These are phyloP conservation scores for Epinephelus coioides DNA, from an alignment of 2,797 vertebrate species.

Conservation along the genomic window DNA sequence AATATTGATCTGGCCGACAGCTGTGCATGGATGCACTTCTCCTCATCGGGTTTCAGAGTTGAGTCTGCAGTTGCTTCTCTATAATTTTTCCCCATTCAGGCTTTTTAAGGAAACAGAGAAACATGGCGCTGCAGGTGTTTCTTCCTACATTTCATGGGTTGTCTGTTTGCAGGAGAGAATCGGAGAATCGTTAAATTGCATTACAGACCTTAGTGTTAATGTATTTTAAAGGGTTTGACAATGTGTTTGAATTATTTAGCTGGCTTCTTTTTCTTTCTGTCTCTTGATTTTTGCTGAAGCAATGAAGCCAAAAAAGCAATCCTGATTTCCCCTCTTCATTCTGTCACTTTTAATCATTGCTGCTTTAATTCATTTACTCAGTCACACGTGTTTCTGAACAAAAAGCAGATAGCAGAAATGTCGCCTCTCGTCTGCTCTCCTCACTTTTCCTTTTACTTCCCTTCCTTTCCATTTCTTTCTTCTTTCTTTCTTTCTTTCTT, in stretches of 20 bases:
- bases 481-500: background rate
- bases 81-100: conserved; percentile 19
- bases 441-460: background rate
- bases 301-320: conserved; percentile 51
- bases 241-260: conserved; percentile 44
- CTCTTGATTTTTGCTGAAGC: conserved; percentile 49
- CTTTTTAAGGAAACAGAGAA: background rate
- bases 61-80: background rate
- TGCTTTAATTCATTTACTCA: conserved; percentile 60
- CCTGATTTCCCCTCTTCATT: conserved; percentile 50
- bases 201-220: conserved; percentile 13
- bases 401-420: conserved; percentile 40
- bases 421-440: conserved; percentile 8
- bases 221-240: conserved; percentile 29
- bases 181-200: conserved; percentile 5
- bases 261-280: conserved; percentile 34
- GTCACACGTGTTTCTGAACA: conserved; percentile 35
- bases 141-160: background rate
- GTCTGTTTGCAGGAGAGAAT: conserved; percentile 9
- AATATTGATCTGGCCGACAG: conserved; percentile 56
- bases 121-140: background rate
- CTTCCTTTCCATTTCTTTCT: background rate
- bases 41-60: conserved; percentile 9
- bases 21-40: conserved; percentile 34
- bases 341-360: conserved; percentile 68